phyloP scores from a whole-genome alignment of 2,888 invertebrate genomes.

The Crematogaster levior region DNA sequence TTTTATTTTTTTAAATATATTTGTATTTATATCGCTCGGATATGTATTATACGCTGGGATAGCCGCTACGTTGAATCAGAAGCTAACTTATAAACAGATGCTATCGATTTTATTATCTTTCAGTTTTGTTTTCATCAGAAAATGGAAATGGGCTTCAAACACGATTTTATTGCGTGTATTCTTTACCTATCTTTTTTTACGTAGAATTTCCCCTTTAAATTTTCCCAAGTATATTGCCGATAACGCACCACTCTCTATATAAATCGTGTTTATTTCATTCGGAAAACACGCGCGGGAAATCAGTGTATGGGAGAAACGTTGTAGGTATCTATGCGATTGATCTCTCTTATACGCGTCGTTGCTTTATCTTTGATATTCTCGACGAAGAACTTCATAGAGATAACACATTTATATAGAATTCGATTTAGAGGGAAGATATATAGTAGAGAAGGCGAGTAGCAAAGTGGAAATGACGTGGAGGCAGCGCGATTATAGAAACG shows the following conservation, averaged over 20 bases:
- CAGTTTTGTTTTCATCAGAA: not conserved
- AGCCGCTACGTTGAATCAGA: not conserved
- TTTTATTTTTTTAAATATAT: not conserved
- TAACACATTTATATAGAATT: slow-evolving; percentile 36
- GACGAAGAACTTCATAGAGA: slow-evolving; percentile 48
- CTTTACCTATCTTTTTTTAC: not conserved
- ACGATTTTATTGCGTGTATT: not conserved
- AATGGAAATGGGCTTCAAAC: not conserved
- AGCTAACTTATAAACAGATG: not conserved
- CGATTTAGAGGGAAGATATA: not conserved
- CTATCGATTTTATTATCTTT: not conserved
- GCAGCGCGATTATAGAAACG: slow-evolving; percentile 2
- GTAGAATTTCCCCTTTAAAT: not conserved
- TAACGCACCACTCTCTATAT: slow-evolving; percentile 1
- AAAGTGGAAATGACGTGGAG: not conserved
- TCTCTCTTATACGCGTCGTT: slow-evolving; percentile 8
- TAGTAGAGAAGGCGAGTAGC: not conserved
- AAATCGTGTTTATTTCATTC: slow-evolving; percentile 17
- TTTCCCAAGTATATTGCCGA: not conserved
- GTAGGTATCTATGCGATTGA: slow-evolving; percentile 4
- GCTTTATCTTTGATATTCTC: slow-evolving; percentile 17
- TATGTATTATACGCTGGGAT: not conserved
- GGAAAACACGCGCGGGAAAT: not conserved
- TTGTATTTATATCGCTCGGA: not conserved
- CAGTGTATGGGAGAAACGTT: not conserved